Evolutionary conservation across 2,797 vertebrate genomes (phyloP).

Genomic region (Amniataba percoides): DNA sequence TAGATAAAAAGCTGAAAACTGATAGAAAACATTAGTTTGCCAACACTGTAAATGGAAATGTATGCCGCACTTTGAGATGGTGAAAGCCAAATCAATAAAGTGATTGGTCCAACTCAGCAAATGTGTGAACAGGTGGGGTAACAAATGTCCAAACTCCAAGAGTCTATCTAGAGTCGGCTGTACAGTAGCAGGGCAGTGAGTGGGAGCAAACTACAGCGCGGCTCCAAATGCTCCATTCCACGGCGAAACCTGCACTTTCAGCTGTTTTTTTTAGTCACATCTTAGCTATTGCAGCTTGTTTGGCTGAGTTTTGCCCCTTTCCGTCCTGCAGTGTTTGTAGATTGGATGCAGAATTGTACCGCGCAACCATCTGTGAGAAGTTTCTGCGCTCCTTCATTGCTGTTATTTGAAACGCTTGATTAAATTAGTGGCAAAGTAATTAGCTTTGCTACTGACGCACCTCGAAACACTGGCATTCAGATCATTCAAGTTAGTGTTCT

Average conservation of each 20-base stretch:
- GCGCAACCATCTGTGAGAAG: conserved; percentile 24
- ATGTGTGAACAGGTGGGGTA: not conserved
- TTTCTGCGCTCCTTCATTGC: conserved; percentile 7
- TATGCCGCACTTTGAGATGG: not conserved
- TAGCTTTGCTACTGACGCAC: conserved; percentile 30
- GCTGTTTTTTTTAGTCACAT: not conserved
- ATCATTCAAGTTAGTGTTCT: not conserved
- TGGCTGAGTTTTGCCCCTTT: not conserved
- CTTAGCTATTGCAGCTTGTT: not conserved
- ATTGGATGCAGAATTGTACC: conserved; percentile 14
- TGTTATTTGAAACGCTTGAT: conserved; percentile 12
- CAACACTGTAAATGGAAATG: not conserved
- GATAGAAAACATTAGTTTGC: not conserved
- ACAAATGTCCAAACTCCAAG: conserved; percentile 24
- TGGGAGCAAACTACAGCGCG: not conserved
- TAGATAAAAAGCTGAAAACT: not conserved
- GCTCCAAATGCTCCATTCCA: conserved; percentile 13
- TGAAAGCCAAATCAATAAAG: not conserved
- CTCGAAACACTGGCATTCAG: not conserved
- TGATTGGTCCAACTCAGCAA: not conserved
- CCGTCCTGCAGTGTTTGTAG: conserved; percentile 13
- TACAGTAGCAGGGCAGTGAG: conserved; percentile 8
- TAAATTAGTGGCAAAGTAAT: conserved; percentile 25
- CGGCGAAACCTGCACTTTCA: not conserved
- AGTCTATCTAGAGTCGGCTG: conserved; percentile 3